These are phyloP conservation scores for Hylaeus volcanicus DNA, from an alignment of 1,140 invertebrate genomes.

Conservation along the genomic window DNA sequence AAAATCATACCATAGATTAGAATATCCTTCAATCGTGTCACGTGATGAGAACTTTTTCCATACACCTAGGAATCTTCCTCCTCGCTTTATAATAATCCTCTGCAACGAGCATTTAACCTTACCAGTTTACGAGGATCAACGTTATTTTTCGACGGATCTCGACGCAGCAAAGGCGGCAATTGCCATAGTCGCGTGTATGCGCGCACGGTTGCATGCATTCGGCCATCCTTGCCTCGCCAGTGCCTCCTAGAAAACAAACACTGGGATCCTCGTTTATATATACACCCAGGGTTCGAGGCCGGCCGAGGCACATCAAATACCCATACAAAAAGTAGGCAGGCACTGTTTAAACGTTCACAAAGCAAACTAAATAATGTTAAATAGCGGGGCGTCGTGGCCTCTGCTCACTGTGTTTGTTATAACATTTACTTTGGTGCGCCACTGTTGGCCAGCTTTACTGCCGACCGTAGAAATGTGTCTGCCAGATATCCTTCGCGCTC, in stretches of 20 bases:
- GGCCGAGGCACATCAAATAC: conserved; percentile 64
- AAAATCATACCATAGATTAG: too few relatives aligned
- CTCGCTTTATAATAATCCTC: too few relatives aligned
- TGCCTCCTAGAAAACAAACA: conserved; percentile 71
- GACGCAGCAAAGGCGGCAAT: neutral
- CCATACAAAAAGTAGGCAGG: conserved; percentile 68
- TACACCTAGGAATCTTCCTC: too few relatives aligned
- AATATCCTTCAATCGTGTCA: too few relatives aligned
- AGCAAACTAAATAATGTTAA: conserved; percentile 80
- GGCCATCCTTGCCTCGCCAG: conserved; percentile 49
- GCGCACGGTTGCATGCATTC: conserved; percentile 29
- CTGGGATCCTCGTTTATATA: conserved; percentile 57
- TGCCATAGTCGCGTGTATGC: neutral
- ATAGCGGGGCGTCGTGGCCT: conserved; percentile 73
- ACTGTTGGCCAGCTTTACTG: conserved; percentile 74
- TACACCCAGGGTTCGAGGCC: conserved; percentile 43
- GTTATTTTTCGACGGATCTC: neutral
- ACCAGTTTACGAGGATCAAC: neutral
- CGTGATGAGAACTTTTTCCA: too few relatives aligned
- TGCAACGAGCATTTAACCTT: neutral
- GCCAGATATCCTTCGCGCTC: conserved; percentile 74
- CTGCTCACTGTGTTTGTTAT: conserved; percentile 74
- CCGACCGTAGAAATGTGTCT: conserved; percentile 71
- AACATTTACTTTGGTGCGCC: conserved; percentile 77
- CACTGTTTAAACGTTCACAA: conserved; percentile 77